Evolutionary conservation across 2,797 vertebrate species (phyloP).

Genomic region (Cacajao melanocephalus): DNA sequence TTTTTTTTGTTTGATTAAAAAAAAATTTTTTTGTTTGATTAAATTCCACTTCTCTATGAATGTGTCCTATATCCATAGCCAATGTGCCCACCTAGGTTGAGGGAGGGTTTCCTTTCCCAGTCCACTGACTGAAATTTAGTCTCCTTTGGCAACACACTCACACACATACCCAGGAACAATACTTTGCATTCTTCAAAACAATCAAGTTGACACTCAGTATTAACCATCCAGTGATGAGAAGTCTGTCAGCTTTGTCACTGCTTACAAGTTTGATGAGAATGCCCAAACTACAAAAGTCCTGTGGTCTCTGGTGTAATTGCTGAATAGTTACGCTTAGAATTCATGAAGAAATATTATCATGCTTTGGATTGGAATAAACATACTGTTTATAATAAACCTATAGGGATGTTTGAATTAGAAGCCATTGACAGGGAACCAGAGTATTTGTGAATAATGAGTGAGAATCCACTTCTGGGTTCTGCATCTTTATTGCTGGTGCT

Average conservation of each 20-base stretch:
- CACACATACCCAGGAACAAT: too few species aligned
- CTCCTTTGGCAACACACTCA: too few species aligned
- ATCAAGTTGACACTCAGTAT: too few species aligned
- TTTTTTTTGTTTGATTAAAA: not conserved
- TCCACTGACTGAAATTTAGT: too few species aligned
- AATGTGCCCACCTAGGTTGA: too few species aligned
- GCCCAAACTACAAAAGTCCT: conserved; percentile 85
- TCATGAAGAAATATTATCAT: conserved; percentile 86
- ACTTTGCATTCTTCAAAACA: too few species aligned
- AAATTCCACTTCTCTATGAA: not conserved
- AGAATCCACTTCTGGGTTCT: conserved; percentile 89
- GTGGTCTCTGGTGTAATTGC: conserved; percentile 89
- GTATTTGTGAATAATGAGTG: conserved; percentile 91
- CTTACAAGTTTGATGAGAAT: conserved; percentile 92
- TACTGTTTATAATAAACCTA: conserved; percentile 92
- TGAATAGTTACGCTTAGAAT: conserved; percentile 94
- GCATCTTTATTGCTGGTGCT: conserved; percentile 92
- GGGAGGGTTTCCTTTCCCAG: too few species aligned
- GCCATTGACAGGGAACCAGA: conserved; percentile 91
- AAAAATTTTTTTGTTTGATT: not conserved
- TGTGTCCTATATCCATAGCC: not conserved
- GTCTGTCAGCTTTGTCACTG: conserved; percentile 92
- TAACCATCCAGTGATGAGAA: not conserved
- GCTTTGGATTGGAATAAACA: conserved; percentile 90
- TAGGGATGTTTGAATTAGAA: conserved; percentile 93